Conservation (phyloP, 2,797 vertebrate species). For the Bradypodion pumilum region DNA sequence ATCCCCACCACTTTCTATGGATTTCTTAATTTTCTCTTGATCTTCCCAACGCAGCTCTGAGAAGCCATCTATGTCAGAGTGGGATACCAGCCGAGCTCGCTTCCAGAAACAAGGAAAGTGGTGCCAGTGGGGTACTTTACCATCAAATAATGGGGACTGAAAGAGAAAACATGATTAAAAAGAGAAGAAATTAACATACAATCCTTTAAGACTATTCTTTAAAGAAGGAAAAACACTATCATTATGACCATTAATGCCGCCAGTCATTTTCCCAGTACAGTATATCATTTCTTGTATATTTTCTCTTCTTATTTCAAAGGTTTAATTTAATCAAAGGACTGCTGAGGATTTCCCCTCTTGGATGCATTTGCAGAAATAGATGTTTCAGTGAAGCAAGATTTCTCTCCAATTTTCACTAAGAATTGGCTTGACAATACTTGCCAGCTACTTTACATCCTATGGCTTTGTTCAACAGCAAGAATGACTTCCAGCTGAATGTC, state of each 20-base stretch:
- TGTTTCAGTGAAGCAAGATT: not conserved
- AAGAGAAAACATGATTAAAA: slow-evolving; percentile 22
- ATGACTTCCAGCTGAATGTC: not conserved
- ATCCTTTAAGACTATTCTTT: not conserved
- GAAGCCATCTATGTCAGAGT: slow-evolving; percentile 85
- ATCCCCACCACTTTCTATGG: slow-evolving; percentile 87
- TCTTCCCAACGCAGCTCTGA: slow-evolving; percentile 94
- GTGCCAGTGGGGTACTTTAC: slow-evolving; percentile 97
- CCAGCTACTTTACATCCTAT: not conserved
- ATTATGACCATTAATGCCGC: not conserved
- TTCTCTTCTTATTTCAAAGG: not conserved
- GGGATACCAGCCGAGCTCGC: slow-evolving; percentile 82
- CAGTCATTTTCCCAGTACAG: not conserved
- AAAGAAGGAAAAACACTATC: not conserved
- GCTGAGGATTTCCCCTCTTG: not conserved
- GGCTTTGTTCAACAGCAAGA: not conserved
- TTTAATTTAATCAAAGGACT: not conserved
- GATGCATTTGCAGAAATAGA: not conserved
- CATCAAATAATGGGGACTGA: slow-evolving; percentile 98
- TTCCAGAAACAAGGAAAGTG: slow-evolving; percentile 98
- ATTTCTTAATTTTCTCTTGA: slow-evolving; percentile 95
- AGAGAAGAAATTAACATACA: not conserved
- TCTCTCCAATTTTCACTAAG: not conserved
- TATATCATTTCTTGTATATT: not conserved
- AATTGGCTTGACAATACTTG: not conserved